Evolutionary conservation across 2,888 invertebrate genomes (phyloP).

Genomic region (Heliconius aoede): DNA sequence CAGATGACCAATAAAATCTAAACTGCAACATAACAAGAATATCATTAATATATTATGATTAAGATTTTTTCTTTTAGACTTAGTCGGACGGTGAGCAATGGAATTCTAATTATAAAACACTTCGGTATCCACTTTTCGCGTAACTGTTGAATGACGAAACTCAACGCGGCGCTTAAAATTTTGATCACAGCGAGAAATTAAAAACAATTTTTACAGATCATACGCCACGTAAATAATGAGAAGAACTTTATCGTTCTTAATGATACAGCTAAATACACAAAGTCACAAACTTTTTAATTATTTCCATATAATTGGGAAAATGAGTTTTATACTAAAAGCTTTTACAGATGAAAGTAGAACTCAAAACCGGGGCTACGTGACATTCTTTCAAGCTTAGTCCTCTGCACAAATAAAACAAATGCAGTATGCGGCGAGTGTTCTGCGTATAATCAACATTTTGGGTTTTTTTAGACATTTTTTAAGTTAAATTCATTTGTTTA

Average conservation of each 20-base stretch:
- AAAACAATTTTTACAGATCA: no score
- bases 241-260: not conserved
- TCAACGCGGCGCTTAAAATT: no score
- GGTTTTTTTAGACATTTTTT: conserved; percentile 73
- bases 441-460: conserved; percentile 66
- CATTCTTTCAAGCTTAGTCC: conserved; percentile 58
- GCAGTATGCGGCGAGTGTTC: conserved; percentile 65
- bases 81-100: no score
- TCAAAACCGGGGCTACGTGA: conserved; percentile 45
- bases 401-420: conserved; percentile 72
- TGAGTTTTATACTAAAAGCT: conserved; percentile 12
- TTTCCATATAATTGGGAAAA: conserved; percentile 4
- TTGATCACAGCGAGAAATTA: no score
- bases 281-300: conserved; percentile 5
- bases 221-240: no score
- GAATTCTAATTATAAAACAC: no score
- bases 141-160: no score
- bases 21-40: no score
- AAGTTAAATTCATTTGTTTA: conserved; percentile 44
- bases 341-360: conserved; percentile 15
- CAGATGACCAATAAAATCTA: no score
- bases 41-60: no score
- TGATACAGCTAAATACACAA: not conserved
- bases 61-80: no score
- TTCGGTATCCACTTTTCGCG: no score